These are phyloP conservation scores for Netelia inedita DNA, from an alignment of 2,888 invertebrate genomes.

Conservation along the genomic window DNA sequence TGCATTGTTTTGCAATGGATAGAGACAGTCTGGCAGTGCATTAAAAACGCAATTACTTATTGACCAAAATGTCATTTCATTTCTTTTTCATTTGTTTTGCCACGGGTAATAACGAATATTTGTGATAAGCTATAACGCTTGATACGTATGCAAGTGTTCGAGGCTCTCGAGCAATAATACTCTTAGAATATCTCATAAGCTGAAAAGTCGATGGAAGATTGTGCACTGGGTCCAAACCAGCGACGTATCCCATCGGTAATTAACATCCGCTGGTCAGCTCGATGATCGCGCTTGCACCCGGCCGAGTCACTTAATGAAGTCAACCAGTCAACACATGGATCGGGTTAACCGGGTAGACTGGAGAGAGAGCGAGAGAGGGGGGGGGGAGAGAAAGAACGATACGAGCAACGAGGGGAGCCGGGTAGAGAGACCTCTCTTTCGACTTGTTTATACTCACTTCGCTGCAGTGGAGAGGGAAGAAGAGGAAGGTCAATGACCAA, in stretches of 20 bases:
- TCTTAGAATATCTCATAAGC: not conserved
- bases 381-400: constrained; percentile 33
- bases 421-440: constrained; percentile 61
- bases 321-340: constrained; percentile 59
- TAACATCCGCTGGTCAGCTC: constrained; percentile 58
- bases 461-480: constrained; percentile 47
- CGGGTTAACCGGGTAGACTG: constrained; percentile 38
- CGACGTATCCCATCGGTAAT: constrained; percentile 52
- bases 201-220: constrained; percentile 16
- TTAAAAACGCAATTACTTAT: constrained; percentile 3
- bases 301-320: constrained; percentile 61
- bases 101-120: too few relatives aligned
- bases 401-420: constrained; percentile 37
- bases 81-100: too few relatives aligned
- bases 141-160: too few relatives aligned
- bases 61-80: too few relatives aligned
- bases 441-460: constrained; percentile 64
- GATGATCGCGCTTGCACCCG: constrained; percentile 57
- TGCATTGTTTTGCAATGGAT: too few relatives aligned
- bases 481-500: constrained; percentile 67
- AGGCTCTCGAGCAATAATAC: too few relatives aligned
- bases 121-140: too few relatives aligned
- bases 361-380: constrained; percentile 17
- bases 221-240: constrained; percentile 39
- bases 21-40: not conserved